These are phyloP conservation scores for Oryzias curvinotus DNA, from an alignment of 2,113 vertebrate species.

Conservation along the genomic window DNA sequence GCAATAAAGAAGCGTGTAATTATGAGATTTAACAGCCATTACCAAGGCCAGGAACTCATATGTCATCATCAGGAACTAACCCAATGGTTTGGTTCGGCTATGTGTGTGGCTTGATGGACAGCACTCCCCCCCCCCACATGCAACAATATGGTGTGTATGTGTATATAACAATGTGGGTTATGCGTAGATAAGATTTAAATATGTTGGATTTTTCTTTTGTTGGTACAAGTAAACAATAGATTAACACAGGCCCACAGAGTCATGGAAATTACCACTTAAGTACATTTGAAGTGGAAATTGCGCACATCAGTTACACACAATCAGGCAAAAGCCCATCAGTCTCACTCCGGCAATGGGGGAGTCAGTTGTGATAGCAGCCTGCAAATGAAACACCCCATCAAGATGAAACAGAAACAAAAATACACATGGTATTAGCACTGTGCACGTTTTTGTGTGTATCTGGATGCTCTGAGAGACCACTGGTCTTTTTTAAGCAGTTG, in stretches of 20 bases:
- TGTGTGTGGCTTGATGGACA: conserved; percentile 69
- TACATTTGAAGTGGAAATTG: background rate
- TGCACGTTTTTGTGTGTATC: conserved; percentile 23
- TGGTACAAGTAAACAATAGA: conserved; percentile 5
- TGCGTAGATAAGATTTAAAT: conserved; percentile 1
- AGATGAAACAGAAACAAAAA: conserved; percentile 93
- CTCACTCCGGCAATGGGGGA: conserved; percentile 91
- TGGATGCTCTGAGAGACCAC: conserved; percentile 19
- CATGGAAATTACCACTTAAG: background rate
- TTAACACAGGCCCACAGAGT: background rate
- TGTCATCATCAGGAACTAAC: conserved; percentile 99
- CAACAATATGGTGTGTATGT: conserved; percentile 9
- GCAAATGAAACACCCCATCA: conserved; percentile 97
- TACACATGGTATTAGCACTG: conserved; percentile 80
- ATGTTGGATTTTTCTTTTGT: background rate
- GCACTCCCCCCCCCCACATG: conserved; percentile 40
- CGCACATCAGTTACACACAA: conserved; percentile 1
- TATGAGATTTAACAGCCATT: conserved; percentile 99
- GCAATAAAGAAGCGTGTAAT: conserved; percentile 99
- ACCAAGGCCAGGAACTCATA: conserved; percentile 99
- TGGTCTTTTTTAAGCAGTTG: conserved; percentile 1
- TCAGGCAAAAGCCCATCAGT: conserved; percentile 75
- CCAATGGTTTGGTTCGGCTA: conserved; percentile 88
- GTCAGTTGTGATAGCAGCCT: conserved; percentile 92
- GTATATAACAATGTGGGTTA: conserved; percentile 3